A percentile compares a stretch with the other conserved stretches of the same genome.
These are phyloP conservation scores for Acrocephalus scirpaceus DNA, from an alignment of 2,797 vertebrate species.

Conservation along the genomic window DNA sequence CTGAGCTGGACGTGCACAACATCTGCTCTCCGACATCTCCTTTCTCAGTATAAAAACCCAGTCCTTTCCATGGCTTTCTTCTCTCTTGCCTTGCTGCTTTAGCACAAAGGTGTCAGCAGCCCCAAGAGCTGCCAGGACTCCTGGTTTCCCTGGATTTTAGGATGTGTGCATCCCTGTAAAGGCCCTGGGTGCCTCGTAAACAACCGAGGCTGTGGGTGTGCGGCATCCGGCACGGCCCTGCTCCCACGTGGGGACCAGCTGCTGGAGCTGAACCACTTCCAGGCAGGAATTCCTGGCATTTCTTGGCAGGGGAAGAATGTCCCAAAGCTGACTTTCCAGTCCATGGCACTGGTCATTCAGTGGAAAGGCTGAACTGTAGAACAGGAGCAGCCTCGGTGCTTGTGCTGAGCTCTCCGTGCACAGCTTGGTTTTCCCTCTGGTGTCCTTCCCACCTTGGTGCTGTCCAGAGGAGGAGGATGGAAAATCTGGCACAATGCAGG, in stretches of 20 bases:
- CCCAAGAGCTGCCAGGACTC: background rate
- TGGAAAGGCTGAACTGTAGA: background rate
- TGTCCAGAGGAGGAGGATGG: background rate
- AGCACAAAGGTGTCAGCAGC: background rate
- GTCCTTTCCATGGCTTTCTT: background rate
- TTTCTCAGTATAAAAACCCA: background rate
- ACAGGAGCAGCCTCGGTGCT: accelerated
- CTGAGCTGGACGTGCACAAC: background rate
- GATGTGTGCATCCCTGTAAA: background rate
- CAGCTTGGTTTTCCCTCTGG: background rate
- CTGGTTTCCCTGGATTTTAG: background rate
- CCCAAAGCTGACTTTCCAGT: background rate
- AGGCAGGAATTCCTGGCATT: background rate
- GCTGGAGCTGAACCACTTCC: background rate
- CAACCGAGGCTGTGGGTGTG: accelerated
- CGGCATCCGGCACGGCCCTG: background rate
- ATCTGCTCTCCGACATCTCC: background rate
- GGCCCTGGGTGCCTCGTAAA: accelerated
- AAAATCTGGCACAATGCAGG: background rate
- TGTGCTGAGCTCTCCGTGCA: background rate
- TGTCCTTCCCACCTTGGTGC: background rate
- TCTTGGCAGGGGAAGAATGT: background rate
- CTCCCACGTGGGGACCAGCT: background rate
- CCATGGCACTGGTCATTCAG: background rate
- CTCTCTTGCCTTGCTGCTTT: background rate